phyloP scores from a whole-genome alignment of 2,797 vertebrate species.

The Hippocampus kuda region DNA sequence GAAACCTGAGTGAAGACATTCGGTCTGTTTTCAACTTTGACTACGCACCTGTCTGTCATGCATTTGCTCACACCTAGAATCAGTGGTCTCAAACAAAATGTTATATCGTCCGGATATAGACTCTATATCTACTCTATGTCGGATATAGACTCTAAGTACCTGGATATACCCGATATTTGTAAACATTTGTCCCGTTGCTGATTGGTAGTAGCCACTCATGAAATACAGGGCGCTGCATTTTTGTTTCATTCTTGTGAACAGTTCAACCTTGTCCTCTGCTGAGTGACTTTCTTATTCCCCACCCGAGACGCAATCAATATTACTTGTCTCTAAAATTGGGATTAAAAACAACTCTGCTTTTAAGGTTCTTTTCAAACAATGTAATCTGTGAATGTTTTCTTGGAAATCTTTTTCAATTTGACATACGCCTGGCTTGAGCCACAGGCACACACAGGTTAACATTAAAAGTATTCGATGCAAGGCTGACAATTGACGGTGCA shows the following conservation, averaged over 20 bases:
- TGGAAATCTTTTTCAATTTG: background rate
- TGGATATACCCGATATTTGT: background rate
- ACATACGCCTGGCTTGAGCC: background rate
- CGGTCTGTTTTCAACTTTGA: too few species aligned
- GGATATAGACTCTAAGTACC: too few species aligned
- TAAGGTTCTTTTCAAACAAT: background rate
- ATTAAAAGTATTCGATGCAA: background rate
- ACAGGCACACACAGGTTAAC: background rate
- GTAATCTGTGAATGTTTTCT: background rate
- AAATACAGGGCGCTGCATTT: background rate
- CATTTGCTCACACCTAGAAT: background rate
- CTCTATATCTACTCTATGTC: too few species aligned
- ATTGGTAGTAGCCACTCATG: background rate
- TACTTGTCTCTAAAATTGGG: background rate
- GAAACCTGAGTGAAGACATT: background rate
- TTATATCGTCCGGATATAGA: too few species aligned
- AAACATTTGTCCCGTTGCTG: background rate
- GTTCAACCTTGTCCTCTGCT: background rate
- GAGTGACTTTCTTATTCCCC: background rate
- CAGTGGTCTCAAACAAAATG: background rate
- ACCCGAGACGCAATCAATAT: background rate
- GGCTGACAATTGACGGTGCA: background rate
- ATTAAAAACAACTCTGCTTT: background rate
- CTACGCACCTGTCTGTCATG: background rate
- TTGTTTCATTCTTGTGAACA: too few species aligned